Evolutionary conservation across 2,113 vertebrate species (phyloP).

Genomic region (Rana temporaria): DNA sequence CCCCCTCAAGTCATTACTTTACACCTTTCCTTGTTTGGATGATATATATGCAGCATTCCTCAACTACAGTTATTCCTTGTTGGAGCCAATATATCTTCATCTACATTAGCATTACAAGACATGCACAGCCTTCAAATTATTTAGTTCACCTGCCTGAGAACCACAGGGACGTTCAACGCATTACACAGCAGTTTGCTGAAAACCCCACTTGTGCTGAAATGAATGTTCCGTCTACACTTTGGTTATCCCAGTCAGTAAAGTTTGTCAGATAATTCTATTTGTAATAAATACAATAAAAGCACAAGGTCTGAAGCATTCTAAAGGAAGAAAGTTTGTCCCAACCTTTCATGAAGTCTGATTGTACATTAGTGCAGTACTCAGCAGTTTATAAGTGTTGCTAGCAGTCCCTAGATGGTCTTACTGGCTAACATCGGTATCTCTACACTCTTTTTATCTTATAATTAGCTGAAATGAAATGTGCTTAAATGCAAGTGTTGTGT

Average conservation of each 20-base stretch:
- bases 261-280: slow-evolving; percentile 32
- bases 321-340: slow-evolving; percentile 6
- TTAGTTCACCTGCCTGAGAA: slow-evolving; percentile 32
- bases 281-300: slow-evolving; percentile 22
- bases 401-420: not conserved
- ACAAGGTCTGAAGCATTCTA: slow-evolving; percentile 7
- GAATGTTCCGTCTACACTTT: slow-evolving; percentile 28
- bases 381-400: not conserved
- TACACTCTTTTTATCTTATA: not conserved
- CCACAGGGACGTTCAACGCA: not conserved
- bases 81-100: not conserved
- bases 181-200: slow-evolving; percentile 19
- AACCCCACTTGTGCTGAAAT: slow-evolving; percentile 18
- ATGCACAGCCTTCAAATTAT: slow-evolving; percentile 3
- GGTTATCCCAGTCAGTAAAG: slow-evolving; percentile 22
- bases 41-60: too few relatives aligned
- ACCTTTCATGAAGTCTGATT: slow-evolving; percentile 9
- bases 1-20: not conserved
- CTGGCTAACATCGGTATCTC: not conserved
- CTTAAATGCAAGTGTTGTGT: too few relatives aligned
- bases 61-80: too few relatives aligned
- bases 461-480: too few relatives aligned
- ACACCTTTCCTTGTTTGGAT: not conserved
- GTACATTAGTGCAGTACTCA: not conserved
- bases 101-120: slow-evolving; percentile 7